These are phyloP conservation scores for Melanaphis sacchari DNA, from an alignment of 1,140 invertebrate species.

Conservation along the genomic window DNA sequence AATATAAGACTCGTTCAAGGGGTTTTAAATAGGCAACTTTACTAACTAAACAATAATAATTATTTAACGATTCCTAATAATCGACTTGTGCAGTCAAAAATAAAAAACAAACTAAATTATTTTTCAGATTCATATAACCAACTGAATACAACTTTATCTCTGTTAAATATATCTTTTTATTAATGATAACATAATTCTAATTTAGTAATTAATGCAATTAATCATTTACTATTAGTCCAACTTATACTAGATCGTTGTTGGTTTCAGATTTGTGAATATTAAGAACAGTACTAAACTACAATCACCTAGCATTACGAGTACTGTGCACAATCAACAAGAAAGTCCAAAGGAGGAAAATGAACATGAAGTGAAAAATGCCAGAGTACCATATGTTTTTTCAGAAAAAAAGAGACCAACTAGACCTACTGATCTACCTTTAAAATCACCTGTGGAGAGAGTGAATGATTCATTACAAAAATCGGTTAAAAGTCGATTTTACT, in stretches of 20 bases:
- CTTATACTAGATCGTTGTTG: not conserved
- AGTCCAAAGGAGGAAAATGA: slow-evolving; percentile 48
- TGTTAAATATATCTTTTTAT: not conserved
- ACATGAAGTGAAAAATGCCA: slow-evolving; percentile 44
- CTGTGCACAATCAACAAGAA: slow-evolving; percentile 42
- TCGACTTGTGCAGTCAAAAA: not conserved
- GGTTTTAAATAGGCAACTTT: not conserved
- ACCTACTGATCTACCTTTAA: slow-evolving; percentile 31
- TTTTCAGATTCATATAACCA: not conserved
- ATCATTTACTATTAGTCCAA: not conserved
- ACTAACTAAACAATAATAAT: not conserved
- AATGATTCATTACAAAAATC: slow-evolving; percentile 47
- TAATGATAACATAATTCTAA: not conserved
- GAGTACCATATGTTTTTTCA: slow-evolving; percentile 29
- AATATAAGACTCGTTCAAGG: too few relatives aligned
- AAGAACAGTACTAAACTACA: slow-evolving; percentile 36
- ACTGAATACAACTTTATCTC: not conserved
- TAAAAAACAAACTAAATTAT: not conserved
- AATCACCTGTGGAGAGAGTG: slow-evolving; percentile 31
- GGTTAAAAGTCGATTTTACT: slow-evolving; percentile 51
- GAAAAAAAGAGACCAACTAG: slow-evolving; percentile 45
- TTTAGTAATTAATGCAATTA: not conserved
- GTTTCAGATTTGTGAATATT: not conserved
- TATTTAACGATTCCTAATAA: not conserved
- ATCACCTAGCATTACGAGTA: slow-evolving; percentile 48